phyloP scores from a whole-genome alignment of 2,888 invertebrate genomes.

The Cremastinae sp. region DNA sequence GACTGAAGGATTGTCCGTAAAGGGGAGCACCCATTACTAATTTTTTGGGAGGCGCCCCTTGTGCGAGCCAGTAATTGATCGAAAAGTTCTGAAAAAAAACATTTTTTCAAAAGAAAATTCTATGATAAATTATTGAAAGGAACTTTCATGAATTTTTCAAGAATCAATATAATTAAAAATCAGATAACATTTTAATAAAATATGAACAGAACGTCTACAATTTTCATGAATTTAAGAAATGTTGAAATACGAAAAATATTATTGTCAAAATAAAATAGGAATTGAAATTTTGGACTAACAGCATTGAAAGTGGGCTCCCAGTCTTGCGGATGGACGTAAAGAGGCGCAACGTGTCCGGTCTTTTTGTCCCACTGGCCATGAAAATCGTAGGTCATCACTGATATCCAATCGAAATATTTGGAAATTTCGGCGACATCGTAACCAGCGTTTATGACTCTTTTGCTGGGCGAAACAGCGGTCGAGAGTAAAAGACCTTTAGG shows the following conservation, averaged over 20 bases:
- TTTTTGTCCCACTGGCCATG: slow-evolving; percentile 96
- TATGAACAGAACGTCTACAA: background rate
- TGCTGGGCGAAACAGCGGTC: slow-evolving; percentile 92
- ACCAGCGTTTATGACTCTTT: slow-evolving; percentile 91
- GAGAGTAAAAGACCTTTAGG: slow-evolving; percentile 88
- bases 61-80: slow-evolving; percentile 91
- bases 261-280: too few species aligned
- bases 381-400: slow-evolving; percentile 95
- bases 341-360: slow-evolving; percentile 94
- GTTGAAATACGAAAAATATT: background rate
- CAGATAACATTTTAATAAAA: too few species aligned
- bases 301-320: slow-evolving; percentile 90
- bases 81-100: slow-evolving; percentile 88
- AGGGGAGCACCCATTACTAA: slow-evolving; percentile 93
- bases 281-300: slow-evolving; percentile 81
- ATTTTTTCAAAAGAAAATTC: slow-evolving; percentile 2
- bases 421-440: slow-evolving; percentile 91
- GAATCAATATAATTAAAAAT: too few species aligned
- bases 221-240: background rate
- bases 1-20: slow-evolving; percentile 93
- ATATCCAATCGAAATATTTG: slow-evolving; percentile 92
- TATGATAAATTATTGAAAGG: too few species aligned
- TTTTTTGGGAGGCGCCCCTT: slow-evolving; percentile 90
- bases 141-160: too few species aligned
- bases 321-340: slow-evolving; percentile 89